Evolutionary conservation across 64 coral and sea anemone genomes (phyloP).

Genomic region (Actinia equina): DNA sequence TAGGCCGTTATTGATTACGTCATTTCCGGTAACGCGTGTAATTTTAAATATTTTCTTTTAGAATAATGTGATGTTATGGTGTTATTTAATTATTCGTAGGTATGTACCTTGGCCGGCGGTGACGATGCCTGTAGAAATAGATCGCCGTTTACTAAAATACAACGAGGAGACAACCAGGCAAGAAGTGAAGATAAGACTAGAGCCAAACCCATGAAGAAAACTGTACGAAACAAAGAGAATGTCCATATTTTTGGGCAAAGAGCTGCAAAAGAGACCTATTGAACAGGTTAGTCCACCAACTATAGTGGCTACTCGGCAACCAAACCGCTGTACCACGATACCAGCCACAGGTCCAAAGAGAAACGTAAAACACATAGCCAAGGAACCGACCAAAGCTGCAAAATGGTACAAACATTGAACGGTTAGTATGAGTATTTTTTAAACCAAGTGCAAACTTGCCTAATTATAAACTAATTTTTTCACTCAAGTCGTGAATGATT

Average conservation of each 20-base stretch:
- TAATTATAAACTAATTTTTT: too few species aligned
- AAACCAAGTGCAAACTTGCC: too few species aligned
- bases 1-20: too few species aligned
- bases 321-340: conserved; percentile 21
- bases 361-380: conserved; percentile 21
- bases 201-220: conserved; percentile 17
- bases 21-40: too few species aligned
- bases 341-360: conserved; percentile 18
- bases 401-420: not conserved
- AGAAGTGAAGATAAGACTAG: conserved; percentile 15
- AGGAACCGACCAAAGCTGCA: conserved; percentile 47
- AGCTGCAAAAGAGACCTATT: conserved; percentile 9
- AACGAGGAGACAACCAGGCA: conserved; percentile 8
- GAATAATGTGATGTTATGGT: too few species aligned
- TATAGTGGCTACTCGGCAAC: conserved; percentile 29
- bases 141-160: conserved; percentile 27
- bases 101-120: conserved; percentile 18
- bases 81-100: not conserved
- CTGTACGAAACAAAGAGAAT: conserved; percentile 28
- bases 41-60: too few species aligned
- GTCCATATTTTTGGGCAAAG: conserved; percentile 5
- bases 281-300: conserved; percentile 25
- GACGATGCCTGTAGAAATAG: conserved; percentile 29
- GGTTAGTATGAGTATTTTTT: not conserved
- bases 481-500: too few species aligned